A percentile compares a stretch with the other conserved stretches of the same genome.
phyloP scores from a whole-genome alignment of 2,888 invertebrate genomes.

The Asteroscopus sphinx region DNA sequence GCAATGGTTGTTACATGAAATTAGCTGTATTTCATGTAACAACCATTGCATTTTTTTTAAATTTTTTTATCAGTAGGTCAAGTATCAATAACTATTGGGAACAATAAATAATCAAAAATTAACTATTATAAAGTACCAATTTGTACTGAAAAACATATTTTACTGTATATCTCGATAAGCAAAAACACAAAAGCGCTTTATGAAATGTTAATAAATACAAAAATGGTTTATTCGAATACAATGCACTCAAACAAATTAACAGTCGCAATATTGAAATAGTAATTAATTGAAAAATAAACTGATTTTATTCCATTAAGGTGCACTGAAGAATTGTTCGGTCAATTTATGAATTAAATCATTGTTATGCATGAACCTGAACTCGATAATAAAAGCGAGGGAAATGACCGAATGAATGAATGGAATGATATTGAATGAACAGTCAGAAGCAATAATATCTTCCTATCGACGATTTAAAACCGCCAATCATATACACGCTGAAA shows the following conservation, averaged over 20 bases:
- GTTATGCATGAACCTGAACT: constrained; percentile 29
- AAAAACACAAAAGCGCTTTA: not conserved
- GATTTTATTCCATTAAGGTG: constrained; percentile 26
- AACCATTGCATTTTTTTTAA: too few relatives aligned
- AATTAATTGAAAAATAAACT: constrained; percentile 45
- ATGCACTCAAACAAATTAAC: constrained; percentile 20
- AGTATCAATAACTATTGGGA: too few relatives aligned
- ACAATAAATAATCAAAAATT: too few relatives aligned
- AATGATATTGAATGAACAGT: constrained; percentile 13
- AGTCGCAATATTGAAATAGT: constrained; percentile 22
- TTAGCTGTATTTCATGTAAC: too few relatives aligned
- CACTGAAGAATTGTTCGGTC: constrained; percentile 30
- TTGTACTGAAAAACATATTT: constrained; percentile 1
- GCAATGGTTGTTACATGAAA: too few relatives aligned
- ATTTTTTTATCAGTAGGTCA: too few relatives aligned
- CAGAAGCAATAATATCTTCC: too few relatives aligned
- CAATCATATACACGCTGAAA: too few relatives aligned
- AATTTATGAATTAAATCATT: constrained; percentile 48
- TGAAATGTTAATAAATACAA: constrained; percentile 3
- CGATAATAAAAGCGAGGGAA: constrained; percentile 27
- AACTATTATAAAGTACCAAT: too few relatives aligned
- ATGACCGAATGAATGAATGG: constrained; percentile 32
- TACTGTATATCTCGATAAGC: not conserved
- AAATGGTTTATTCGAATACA: constrained; percentile 4
- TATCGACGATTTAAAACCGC: too few relatives aligned